Evolutionary conservation across 2,888 invertebrate genomes (phyloP).

Genomic region (Pegoplata infirma): DNA sequence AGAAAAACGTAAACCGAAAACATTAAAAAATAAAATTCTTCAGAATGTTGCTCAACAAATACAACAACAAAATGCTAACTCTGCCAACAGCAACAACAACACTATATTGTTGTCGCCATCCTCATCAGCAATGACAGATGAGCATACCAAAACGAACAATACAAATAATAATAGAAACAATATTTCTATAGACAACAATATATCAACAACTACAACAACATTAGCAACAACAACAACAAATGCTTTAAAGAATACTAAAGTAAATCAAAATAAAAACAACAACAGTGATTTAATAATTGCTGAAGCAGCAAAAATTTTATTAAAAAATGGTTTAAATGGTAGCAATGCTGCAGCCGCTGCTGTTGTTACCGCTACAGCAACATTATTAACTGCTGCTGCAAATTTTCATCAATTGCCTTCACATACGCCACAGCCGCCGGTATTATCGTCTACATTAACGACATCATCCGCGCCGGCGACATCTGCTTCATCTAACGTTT

Average conservation of each 20-base stretch:
- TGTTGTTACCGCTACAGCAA: conserved; percentile 66
- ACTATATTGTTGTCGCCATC: conserved; percentile 68
- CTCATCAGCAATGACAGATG: conserved; percentile 82
- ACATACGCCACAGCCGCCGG: conserved; percentile 62
- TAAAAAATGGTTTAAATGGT: conserved; percentile 74
- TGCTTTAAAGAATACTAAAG: conserved; percentile 69
- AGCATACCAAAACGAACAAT: conserved; percentile 76
- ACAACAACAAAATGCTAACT: conserved; percentile 22
- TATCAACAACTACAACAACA: conserved; percentile 58
- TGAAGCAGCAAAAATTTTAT: conserved; percentile 72
- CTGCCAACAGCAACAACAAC: conserved; percentile 55
- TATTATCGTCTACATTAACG: conserved; percentile 27
- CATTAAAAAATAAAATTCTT: conserved; percentile 68
- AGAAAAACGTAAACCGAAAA: conserved; percentile 65
- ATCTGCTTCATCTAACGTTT: conserved; percentile 14
- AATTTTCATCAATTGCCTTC: conserved; percentile 67
- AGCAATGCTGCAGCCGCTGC: conserved; percentile 68
- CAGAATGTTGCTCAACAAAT: conserved; percentile 61
- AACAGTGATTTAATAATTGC: conserved; percentile 69
- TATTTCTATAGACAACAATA: conserved; percentile 58
- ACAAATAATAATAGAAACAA: conserved; percentile 79
- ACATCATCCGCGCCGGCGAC: conserved; percentile 2
- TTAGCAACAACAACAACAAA: conserved; percentile 60
- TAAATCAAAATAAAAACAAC: conserved; percentile 60
- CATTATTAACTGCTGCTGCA: conserved; percentile 65